Evolutionary conservation across 2,888 invertebrate genomes (phyloP).

Genomic region (Apamea monoglypha): DNA sequence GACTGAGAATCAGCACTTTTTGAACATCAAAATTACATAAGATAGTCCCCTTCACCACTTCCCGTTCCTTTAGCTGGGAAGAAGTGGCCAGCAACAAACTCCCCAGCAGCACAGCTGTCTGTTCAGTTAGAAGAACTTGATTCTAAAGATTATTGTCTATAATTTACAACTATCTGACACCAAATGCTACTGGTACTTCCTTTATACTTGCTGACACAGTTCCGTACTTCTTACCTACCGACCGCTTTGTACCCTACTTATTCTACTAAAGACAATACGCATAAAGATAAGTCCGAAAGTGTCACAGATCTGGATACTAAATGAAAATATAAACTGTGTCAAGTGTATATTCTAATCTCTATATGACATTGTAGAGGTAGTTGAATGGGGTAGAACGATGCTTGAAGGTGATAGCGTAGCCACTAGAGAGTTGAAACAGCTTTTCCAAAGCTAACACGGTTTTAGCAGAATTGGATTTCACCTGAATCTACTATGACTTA

Average conservation of each 20-base stretch:
- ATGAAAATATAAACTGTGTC: slow-evolving; percentile 17
- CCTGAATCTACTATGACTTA: background rate
- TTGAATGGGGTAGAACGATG: slow-evolving; percentile 5
- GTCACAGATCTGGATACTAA: slow-evolving; percentile 23
- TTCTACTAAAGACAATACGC: background rate
- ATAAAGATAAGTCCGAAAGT: slow-evolving; percentile 30
- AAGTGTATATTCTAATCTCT: slow-evolving; percentile 21
- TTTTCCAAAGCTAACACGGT: background rate
- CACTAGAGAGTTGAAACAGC: background rate
- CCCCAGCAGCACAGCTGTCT: background rate
- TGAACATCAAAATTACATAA: too few relatives aligned
- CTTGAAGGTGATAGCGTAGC: background rate
- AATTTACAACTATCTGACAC: background rate
- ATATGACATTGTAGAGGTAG: background rate
- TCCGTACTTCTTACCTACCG: background rate
- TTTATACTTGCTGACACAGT: slow-evolving; percentile 6
- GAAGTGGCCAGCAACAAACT: background rate
- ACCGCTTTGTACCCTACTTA: slow-evolving; percentile 12
- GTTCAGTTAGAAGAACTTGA: background rate
- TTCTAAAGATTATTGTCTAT: background rate
- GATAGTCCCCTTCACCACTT: background rate
- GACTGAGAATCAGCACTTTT: background rate
- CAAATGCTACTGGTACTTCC: background rate
- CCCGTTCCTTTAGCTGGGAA: background rate
- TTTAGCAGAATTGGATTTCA: background rate